Evolutionary conservation across 2,113 vertebrate species (phyloP), one percentile per base, ranked within the genome.

Genomic region (Eulemur rufifrons): DNA sequence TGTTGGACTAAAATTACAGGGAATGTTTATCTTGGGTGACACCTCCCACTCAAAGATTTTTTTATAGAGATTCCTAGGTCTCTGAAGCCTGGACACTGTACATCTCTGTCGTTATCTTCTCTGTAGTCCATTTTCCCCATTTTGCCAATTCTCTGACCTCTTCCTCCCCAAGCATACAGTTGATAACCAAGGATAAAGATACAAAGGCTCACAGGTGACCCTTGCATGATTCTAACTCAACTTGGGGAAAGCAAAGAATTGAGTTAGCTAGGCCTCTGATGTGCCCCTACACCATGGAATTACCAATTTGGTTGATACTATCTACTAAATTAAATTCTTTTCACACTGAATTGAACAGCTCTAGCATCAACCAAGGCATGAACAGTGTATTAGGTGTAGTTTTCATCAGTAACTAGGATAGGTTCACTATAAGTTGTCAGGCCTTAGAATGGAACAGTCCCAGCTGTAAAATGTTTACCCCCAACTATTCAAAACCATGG

Each of bases 301-400:
- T 64, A 87, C 92, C 92, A 82, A 77, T 84, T 82, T 84, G 21
- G 56, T 71, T 87, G 95, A 54, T 69, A 52, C 14, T 45, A 50
- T 94, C 86, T 87, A 64, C 95, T 88, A 94, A 95, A 95, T 93
- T 87, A 71, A 94, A 93, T 95, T 94, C 85, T 73, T 87, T 34
- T 94, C 89, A 39, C 77, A 63, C 52, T 50, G 77, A 94, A 95
- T 66, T 90, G 84, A 94, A 32, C 61, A 54, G 73, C 71, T 89
- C 32, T 6, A 20, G 52, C 73, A 77, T 54, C 66, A 50, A 77
- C 52, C 78, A 15, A 78, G 89, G 27, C 88, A 69, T 14, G 27
- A 88, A 81, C 93, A 96, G 59, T 85, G 27, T 74, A 71, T 94
- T 68, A 87, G 61, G 64, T 91, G 66, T 54, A 18, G 15, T 73